Evolutionary conservation across 2,797 vertebrate species (phyloP), one percentile per base, ranked within the genome.

Genomic region (Etheostoma nigrum): DNA sequence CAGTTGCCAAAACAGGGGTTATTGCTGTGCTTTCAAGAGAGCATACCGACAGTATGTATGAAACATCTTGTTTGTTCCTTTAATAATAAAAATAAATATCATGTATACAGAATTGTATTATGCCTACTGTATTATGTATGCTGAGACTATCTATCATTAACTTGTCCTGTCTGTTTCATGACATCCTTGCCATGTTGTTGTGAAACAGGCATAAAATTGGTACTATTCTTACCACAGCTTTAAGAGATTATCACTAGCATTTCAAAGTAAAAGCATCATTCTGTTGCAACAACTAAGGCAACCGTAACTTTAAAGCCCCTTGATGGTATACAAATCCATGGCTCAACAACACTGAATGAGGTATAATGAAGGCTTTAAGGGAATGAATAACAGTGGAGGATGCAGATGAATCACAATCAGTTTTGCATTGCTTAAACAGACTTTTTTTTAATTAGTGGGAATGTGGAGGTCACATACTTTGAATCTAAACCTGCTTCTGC

Each of bases 291-390:
- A 36, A 72, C 57, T 68, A 23, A 67, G 54, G 71, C 60, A 65
- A 59, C 48, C 16, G 18, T 59, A 78, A 79, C 82, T 65, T 74
- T 70, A 76, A 78, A 83, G 51, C 63, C 62, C 27, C 65, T 61
- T 76, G 74, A 77, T 72, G 70, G 57, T 59, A 64, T 61, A 74
- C 65, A 91, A 87, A 90, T 87, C 87, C 42, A 21, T 11, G 61
- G 82, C 78, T 89, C 76, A 88, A 58, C 54, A 57, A 67, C 19
- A 36, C 42, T 76, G n/a, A 77, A 75, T 18, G 8, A 18, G 47
- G 74, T 67, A 84, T 88, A 36, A 71, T 7, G 51, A 44, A 69
- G 53, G 66, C 40, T 74, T 83, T 77, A 6, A 62, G 55, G 48
- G 57, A 23, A 64, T 76, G 42, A 78, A 61, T 53, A 48, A 70